Percentiles rank a stretch among this genome's conserved stretches.
phyloP scores from a whole-genome alignment of 64 coral and sea anemone genomes.

The Montipora cactus region DNA sequence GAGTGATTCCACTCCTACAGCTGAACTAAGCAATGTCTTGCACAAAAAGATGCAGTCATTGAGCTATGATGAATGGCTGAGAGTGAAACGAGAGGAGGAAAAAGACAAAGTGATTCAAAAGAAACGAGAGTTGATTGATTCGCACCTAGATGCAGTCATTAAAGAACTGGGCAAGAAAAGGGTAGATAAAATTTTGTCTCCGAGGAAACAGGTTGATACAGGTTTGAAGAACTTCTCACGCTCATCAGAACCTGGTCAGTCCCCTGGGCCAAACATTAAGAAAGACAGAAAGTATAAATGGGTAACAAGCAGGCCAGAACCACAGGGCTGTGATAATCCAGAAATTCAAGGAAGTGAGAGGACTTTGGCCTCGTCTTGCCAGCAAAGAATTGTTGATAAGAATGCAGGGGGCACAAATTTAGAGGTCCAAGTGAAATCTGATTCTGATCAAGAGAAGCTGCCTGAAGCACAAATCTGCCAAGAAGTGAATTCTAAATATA shows the following conservation, averaged over 20 bases:
- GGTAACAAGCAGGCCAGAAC: conserved; percentile 63
- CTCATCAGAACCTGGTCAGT: background rate
- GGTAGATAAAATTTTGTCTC: conserved; percentile 68
- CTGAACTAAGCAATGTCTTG: background rate
- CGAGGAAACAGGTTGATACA: conserved; percentile 86
- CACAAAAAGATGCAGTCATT: conserved; percentile 74
- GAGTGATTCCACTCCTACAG: background rate
- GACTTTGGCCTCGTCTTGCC: background rate
- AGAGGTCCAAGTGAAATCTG: background rate
- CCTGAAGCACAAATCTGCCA: conserved; percentile 17
- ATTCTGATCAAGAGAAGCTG: background rate
- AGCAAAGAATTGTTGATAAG: too few species aligned
- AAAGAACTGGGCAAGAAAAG: conserved; percentile 88
- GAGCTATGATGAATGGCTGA: conserved; percentile 85
- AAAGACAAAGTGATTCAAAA: conserved; percentile 65
- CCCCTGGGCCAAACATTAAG: background rate
- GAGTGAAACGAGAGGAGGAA: conserved; percentile 66
- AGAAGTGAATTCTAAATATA: conserved; percentile 39
- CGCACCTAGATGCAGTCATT: conserved; percentile 84
- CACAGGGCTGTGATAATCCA: conserved; percentile 77
- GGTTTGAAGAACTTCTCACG: conserved; percentile 59
- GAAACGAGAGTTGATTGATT: conserved; percentile 73
- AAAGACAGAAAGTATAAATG: conserved; percentile 38
- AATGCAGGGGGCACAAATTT: background rate
- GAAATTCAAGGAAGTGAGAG: conserved; percentile 34